phyloP scores from a whole-genome alignment of 1,140 invertebrate genomes.

The Calephelis virginiensis region DNA sequence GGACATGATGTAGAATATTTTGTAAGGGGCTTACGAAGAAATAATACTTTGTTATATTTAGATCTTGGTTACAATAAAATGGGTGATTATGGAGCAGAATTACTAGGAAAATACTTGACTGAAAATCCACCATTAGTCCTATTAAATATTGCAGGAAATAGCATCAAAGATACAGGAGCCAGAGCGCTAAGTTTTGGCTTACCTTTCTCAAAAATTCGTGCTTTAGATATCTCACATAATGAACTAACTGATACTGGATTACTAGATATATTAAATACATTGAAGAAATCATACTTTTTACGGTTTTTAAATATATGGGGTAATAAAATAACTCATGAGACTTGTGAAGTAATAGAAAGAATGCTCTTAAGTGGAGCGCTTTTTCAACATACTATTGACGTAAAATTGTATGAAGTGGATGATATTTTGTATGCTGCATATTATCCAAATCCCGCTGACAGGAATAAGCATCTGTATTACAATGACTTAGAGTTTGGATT shows the following conservation, averaged over 20 bases:
- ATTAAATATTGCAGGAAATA: conserved; percentile 78
- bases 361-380: conserved; percentile 75
- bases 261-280: conserved; percentile 72
- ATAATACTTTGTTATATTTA: conserved; percentile 74
- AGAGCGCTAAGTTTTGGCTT: conserved; percentile 74
- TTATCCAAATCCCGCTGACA: conserved; percentile 67
- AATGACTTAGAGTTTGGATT: conserved; percentile 1
- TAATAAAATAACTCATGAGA: conserved; percentile 66
- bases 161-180: conserved; percentile 77
- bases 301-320: conserved; percentile 79
- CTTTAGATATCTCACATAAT: conserved; percentile 78
- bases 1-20: conserved; percentile 80
- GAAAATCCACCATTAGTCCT: conserved; percentile 65
- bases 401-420: conserved; percentile 78
- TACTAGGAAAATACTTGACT: conserved; percentile 76
- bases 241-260: conserved; percentile 74
- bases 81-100: conserved; percentile 76
- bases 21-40: conserved; percentile 67
- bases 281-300: conserved; percentile 77
- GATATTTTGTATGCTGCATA: conserved; percentile 71
- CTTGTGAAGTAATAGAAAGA: conserved; percentile 70
- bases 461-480: conserved; percentile 57
- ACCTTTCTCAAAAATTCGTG: conserved; percentile 77
- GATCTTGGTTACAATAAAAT: conserved; percentile 80
- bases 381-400: conserved; percentile 77